A percentile compares a stretch with the other conserved stretches of the same genome.
Evolutionary conservation across 2,113 vertebrate species (phyloP).

Genomic region (Bos javanicus): DNA sequence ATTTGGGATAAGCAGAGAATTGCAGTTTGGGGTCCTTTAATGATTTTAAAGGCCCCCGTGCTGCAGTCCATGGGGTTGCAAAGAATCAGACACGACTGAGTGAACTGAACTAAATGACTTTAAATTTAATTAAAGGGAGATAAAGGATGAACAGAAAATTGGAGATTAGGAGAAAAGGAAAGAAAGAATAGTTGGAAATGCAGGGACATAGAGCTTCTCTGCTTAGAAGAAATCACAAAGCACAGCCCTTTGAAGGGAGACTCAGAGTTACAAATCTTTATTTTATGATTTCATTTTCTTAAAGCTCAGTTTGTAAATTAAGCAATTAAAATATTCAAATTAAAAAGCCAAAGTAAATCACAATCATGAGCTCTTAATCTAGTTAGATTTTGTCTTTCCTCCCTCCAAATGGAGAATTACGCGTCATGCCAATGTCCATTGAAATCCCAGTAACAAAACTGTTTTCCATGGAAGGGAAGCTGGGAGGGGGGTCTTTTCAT

Average conservation of each 20-base stretch:
- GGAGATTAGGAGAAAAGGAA: background rate
- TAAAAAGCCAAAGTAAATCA: constrained; percentile 53
- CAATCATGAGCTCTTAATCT: constrained; percentile 32
- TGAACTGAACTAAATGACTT: background rate
- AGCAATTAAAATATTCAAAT: constrained; percentile 56
- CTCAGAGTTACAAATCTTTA: background rate
- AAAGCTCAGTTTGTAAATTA: constrained; percentile 44
- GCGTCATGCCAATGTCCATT: background rate
- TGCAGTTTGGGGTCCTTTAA: background rate
- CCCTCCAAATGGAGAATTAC: background rate
- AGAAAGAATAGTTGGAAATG: background rate
- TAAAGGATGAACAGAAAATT: background rate
- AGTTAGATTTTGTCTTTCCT: background rate
- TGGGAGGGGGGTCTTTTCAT: background rate
- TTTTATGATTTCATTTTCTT: constrained; percentile 10
- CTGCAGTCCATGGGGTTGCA: background rate
- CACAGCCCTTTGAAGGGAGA: background rate
- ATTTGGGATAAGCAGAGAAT: background rate
- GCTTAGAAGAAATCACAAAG: background rate
- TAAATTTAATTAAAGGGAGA: background rate
- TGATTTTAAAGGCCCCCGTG: background rate
- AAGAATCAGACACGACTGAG: background rate
- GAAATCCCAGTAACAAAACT: background rate
- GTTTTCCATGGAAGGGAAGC: background rate
- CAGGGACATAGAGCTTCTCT: background rate